phyloP scores from a whole-genome alignment of 2,888 invertebrate genomes.

The Drosophila percnosoma region DNA sequence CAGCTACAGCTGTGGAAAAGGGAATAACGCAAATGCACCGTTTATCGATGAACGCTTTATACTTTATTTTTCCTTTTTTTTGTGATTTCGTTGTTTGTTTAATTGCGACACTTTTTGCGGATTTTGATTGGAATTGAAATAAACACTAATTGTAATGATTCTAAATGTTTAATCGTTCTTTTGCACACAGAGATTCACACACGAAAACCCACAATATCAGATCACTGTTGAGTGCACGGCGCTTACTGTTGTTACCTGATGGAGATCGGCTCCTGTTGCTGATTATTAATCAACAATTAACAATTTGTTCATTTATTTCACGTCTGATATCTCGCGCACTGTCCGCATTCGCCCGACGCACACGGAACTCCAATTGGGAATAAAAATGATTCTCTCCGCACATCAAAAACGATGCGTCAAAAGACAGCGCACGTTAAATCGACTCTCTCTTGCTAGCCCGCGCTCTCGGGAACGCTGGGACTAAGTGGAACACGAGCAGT shows the following conservation, averaged over 20 bases:
- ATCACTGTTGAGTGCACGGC: constrained; percentile 34
- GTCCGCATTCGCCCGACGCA: constrained; percentile 66
- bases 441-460: not conserved
- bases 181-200: constrained; percentile 16
- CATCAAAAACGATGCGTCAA: constrained; percentile 57
- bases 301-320: constrained; percentile 61
- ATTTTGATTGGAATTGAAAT: constrained; percentile 29
- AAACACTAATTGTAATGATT: constrained; percentile 37
- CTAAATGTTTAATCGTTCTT: constrained; percentile 31
- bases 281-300: constrained; percentile 40
- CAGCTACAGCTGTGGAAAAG: constrained; percentile 19
- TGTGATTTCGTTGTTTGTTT: constrained; percentile 37
- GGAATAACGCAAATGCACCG: constrained; percentile 55
- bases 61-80: constrained; percentile 22
- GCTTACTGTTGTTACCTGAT: constrained; percentile 35
- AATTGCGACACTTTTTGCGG: constrained; percentile 25
- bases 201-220: constrained; percentile 32
- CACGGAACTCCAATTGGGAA: constrained; percentile 71
- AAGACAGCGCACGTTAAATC: constrained; percentile 16
- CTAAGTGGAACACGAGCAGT: constrained; percentile 28
- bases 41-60: constrained; percentile 34
- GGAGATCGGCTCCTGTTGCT: constrained; percentile 54
- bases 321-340: constrained; percentile 57
- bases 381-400: constrained; percentile 62
- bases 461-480: constrained; percentile 31